phyloP scores from a whole-genome alignment of 2,113 vertebrate genomes.

The Panthera tigris region DNA sequence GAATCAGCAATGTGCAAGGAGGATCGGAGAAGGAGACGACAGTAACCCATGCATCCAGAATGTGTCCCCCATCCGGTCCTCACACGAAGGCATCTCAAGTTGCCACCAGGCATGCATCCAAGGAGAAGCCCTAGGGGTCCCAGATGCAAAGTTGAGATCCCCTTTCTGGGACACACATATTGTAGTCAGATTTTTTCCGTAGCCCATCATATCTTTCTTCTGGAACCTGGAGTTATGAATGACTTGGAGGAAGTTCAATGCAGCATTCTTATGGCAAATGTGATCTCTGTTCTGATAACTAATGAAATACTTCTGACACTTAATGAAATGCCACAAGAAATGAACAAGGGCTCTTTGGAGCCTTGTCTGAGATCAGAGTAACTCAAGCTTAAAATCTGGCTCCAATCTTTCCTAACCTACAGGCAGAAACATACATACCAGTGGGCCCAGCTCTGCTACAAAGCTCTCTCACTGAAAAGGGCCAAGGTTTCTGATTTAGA shows the following conservation, averaged over 20 bases:
- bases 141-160: neutral
- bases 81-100: neutral
- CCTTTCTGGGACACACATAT: neutral
- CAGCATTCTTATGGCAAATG: slow-evolving; percentile 55
- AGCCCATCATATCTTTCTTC: neutral
- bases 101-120: neutral
- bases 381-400: slow-evolving; percentile 70
- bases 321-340: slow-evolving; percentile 73
- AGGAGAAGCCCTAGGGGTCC: slow-evolving; percentile 1
- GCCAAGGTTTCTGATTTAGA: slow-evolving; percentile 55
- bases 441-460: neutral
- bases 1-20: neutral
- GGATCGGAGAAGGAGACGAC: neutral
- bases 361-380: slow-evolving; percentile 67
- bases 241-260: slow-evolving; percentile 61
- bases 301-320: slow-evolving; percentile 78
- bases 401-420: slow-evolving; percentile 72
- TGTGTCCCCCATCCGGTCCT: neutral
- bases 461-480: neutral
- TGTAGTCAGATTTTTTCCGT: slow-evolving; percentile 39
- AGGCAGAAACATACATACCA: slow-evolving; percentile 59
- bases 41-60: neutral
- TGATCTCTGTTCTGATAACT: slow-evolving; percentile 74
- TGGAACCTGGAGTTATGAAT: slow-evolving; percentile 33
- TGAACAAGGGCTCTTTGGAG: slow-evolving; percentile 70